A percentile compares a stretch with the other conserved stretches of the same genome.
Evolutionary conservation across 2,113 vertebrate species (phyloP).

Genomic region (Vireo altiloquus): DNA sequence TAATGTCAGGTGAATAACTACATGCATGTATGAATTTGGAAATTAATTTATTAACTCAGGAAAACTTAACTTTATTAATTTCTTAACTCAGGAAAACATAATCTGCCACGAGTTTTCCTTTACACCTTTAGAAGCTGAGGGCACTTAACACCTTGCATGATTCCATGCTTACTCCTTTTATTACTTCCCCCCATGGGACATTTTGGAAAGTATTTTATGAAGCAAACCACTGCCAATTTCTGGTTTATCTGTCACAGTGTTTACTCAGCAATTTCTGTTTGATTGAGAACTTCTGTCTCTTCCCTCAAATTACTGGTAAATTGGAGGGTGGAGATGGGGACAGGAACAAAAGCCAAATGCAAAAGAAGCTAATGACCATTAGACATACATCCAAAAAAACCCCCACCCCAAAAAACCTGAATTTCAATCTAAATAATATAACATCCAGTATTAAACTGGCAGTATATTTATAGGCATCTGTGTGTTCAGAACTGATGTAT

Average conservation of each 20-base stretch:
- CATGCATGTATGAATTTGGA: background rate
- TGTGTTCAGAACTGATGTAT: background rate
- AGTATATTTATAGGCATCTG: background rate
- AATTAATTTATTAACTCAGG: background rate
- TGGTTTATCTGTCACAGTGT: background rate
- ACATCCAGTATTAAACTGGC: background rate
- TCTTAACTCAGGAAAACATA: background rate
- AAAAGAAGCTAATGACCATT: background rate
- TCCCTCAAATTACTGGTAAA: background rate
- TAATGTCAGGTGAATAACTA: background rate
- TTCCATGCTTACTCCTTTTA: background rate
- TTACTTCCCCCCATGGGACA: background rate
- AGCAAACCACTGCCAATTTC: background rate
- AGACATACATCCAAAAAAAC: background rate
- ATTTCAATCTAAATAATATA: background rate
- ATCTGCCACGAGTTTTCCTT: background rate
- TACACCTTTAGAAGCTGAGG: background rate
- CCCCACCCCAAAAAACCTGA: background rate
- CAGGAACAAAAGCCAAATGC: background rate
- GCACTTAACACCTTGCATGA: conserved; percentile 26
- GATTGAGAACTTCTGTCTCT: background rate
- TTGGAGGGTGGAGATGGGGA: rapidly evolving
- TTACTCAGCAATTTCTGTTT: background rate
- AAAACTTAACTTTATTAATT: background rate
- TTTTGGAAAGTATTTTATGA: background rate